Base-by-base conservation (phyloP, 2,888 invertebrate species). In the Yponomeuta plumbellus region DNA sequence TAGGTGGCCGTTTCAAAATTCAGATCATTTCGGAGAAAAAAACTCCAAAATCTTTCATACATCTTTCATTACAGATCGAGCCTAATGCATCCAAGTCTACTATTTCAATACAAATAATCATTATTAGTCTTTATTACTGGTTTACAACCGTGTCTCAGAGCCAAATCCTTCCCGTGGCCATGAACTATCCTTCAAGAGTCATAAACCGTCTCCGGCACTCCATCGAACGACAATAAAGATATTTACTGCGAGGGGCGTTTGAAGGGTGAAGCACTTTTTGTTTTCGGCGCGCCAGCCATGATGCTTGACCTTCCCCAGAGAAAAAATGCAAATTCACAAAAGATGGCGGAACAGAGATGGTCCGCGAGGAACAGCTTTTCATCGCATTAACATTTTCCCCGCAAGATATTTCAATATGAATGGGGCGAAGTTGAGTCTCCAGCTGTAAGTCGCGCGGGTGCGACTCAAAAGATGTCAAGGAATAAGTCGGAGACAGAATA, bases 391-490 rank as follows among this genome's bases (percentile, higher is more conserved):
- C 44, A 52, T 52, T 17, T 52, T 52, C 44, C 44, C 17, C 44
- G 44, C 44, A 17, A 52, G 44, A 52, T 52, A 52, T 52, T 52
- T 52, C 44, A 52, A 52, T 52, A 52, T 52, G 44, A 52, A 52
- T 52, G 44, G 44, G 44, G 3, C 44, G 17, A 52, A 52, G 44
- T 52, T 52, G 44, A 17, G 44, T 52, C 17, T 10, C 44, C 17
- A 5, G 34, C 44, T 17, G 4, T 13, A 52, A 52, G 44, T 52
- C 13, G 44, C 44, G 44, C 44, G 44, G 34, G 34, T 34, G 34
- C 34, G 34, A 34, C 34, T 34, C 5, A 34, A 5, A 34, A 34
- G 34, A 34, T 10, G 34, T 10, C 26, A 44, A 11, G 44, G 2
- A 44, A 3, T 13, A 17, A 13, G 17, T 17, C 44, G 17, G 2